Percentiles rank a stretch among this genome's conserved stretches.
Conservation (phyloP, 2,797 vertebrate genomes). For the Premnoplex brunnescens region DNA sequence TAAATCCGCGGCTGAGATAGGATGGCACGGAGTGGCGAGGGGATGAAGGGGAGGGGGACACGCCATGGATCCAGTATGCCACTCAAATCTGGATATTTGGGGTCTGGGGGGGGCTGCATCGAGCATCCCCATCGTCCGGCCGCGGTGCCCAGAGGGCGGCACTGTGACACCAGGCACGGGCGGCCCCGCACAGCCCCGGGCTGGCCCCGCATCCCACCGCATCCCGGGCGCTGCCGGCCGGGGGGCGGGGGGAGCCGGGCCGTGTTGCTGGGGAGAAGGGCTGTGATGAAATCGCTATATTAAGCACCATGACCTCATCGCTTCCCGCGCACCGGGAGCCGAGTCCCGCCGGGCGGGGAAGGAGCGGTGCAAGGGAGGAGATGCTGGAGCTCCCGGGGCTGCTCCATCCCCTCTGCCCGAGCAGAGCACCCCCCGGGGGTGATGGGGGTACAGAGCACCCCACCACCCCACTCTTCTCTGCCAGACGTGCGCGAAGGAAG, state of each 20-base stretch:
- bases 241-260: conserved; percentile 37
- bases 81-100: neutral
- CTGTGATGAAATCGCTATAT: conserved; percentile 70
- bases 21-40: neutral
- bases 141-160: conserved; percentile 45
- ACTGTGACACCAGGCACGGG: conserved; percentile 35
- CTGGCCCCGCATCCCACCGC: neutral
- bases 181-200: neutral
- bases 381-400: neutral
- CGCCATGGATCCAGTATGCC: neutral
- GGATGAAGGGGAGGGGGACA: neutral
- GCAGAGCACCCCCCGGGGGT: neutral
- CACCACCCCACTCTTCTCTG: neutral
- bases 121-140: neutral
- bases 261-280: conserved; percentile 68
- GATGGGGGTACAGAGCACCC: neutral
- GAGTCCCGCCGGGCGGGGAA: neutral
- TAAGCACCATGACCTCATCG: conserved; percentile 74
- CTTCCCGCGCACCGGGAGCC: conserved; percentile 62
- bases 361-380: neutral
- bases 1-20: neutral
- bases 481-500: neutral
- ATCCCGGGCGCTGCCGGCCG: conserved; percentile 2
- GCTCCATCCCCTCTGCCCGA: neutral
- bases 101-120: fast-evolving